Evolutionary conservation across 1,140 invertebrate genomes (phyloP), one percentile per base, ranked within the genome.

Genomic region (Drosophila murphyi): DNA sequence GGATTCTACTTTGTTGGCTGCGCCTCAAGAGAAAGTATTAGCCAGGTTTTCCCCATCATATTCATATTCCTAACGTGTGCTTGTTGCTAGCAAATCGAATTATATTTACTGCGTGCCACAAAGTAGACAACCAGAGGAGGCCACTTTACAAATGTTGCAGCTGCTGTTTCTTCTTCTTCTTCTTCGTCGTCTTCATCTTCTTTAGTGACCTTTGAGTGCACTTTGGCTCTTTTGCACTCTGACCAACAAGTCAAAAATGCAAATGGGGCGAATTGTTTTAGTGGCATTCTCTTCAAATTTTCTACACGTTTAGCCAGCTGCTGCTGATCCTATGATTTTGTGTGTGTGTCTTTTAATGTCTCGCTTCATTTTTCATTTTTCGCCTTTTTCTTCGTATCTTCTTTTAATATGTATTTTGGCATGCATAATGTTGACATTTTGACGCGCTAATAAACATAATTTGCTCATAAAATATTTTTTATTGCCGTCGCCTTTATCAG

Each of bases 391-490:
- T 50, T 70, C 48, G 63, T 54, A 70, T 72, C 77, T 77, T 34
- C 43, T 77, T 48, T 87, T 88, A 88, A 87, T 80, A 77, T 61
- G 82, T 67, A 72, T 88, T 89, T 80, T 78, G 62, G 76, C 71
- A 86, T 82, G 77, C 76, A 85, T 85, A 88, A 88, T 83, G 80
- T 76, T 89, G 85, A 89, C 85, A 88, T 88, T 89, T 80, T 78
- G 85, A 88, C 85, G 80, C 86, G 79, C 85, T 89, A 89, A 89
- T 89, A 89, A 89, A 89, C 85, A 89, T 89, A 89, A 89, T 89
- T 89, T 81, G 78, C 80, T 71, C 85, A 74, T 89, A 89, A 89
- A 90, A 89, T 75, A 89, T 76, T 74, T 85, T 50, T 89, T 74
- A 62, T 83, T 89, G 85, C 85, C 62, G 3, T 45, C 51, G 61